A percentile compares a stretch with the other conserved stretches of the same genome.
Evolutionary conservation across 2,113 vertebrate genomes (phyloP).

Genomic region (Gila orcuttii): DNA sequence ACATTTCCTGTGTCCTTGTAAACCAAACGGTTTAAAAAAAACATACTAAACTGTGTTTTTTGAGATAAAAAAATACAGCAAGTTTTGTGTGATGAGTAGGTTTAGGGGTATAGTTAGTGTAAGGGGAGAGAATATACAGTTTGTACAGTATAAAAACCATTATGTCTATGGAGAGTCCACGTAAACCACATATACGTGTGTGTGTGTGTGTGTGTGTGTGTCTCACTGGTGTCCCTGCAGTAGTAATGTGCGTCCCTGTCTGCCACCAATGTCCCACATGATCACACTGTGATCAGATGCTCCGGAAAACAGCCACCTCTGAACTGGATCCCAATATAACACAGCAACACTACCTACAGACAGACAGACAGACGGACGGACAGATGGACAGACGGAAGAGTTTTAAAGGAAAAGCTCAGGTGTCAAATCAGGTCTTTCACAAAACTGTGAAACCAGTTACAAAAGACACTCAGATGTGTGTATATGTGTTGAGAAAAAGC

Average conservation of each 20-base stretch:
- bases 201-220: background rate
- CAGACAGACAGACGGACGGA: background rate
- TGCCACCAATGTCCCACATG: conserved; percentile 98
- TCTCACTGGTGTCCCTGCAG: conserved; percentile 96
- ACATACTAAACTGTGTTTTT: no score
- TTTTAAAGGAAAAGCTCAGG: background rate
- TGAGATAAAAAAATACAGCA: no score
- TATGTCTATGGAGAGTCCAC: no score
- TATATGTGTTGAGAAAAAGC: background rate
- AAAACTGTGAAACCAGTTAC: background rate
- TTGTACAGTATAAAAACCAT: no score
- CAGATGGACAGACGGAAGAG: background rate
- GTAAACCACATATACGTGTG: background rate
- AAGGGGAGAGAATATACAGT: no score
- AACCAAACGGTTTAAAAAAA: no score
- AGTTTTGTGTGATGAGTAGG: no score
- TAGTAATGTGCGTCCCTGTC: conserved; percentile 88
- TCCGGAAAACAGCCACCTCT: conserved; percentile 93
- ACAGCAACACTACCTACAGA: conserved; percentile 84
- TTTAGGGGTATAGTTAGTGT: no score
- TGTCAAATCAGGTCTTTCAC: background rate
- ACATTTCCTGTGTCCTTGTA: no score
- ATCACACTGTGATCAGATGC: conserved; percentile 96
- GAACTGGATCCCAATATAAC: conserved; percentile 94
- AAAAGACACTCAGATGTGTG: background rate